Base-by-base conservation (phyloP, 2,113 vertebrate genomes). In the Marmota flaviventris region DNA sequence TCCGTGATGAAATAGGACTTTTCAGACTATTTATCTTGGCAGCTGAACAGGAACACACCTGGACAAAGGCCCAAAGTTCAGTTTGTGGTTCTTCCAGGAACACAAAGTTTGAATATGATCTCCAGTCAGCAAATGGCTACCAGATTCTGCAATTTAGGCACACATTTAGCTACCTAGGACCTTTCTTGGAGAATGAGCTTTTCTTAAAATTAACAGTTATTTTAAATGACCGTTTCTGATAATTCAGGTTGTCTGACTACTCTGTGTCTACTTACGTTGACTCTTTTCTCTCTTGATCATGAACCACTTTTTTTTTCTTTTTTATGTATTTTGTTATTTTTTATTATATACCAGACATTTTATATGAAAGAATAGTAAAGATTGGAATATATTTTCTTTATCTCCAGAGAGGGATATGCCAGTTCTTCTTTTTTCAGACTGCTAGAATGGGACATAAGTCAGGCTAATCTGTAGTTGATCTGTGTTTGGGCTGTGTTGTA, bases 261-360 rank as follows among this genome's bases (percentile, higher is more conserved):
- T 87, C 72, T 72, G 29, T n/a, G 45, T 93, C 48, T 86, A 2
- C 51, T 63, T 83, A 58, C 67, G 17, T 88, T 78, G 20, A 78
- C 32, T 88, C 65, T 79, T 65, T 72, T 6, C n/a, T 97, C 37
- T 84, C 77, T 73, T 72, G 32, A 48, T 88, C 37, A 39, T 48
- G 0, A 34, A 7, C 76, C 32, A 79, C 51, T 42, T 91, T 82
- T 75, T 81, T 67, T 88, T 72, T 16, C 10, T 13, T 85, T 86
- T 95, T 93, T 61, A 17, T 75, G 3, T 56, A 45, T 63, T 25
- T 72, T 89, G 2, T 84, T 89, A 84, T 87, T 89, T 79, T 91
- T 85, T 29, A 78, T 84, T 34, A 42, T 34, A 13, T 87, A 9
- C n/a, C 22, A 76, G 48, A 70, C 42, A 42, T 77, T 88, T 48